A percentile compares a stretch with the other conserved stretches of the same genome.
Conservation (phyloP, 2,888 invertebrate genomes). For the Eristalis pertinax region DNA sequence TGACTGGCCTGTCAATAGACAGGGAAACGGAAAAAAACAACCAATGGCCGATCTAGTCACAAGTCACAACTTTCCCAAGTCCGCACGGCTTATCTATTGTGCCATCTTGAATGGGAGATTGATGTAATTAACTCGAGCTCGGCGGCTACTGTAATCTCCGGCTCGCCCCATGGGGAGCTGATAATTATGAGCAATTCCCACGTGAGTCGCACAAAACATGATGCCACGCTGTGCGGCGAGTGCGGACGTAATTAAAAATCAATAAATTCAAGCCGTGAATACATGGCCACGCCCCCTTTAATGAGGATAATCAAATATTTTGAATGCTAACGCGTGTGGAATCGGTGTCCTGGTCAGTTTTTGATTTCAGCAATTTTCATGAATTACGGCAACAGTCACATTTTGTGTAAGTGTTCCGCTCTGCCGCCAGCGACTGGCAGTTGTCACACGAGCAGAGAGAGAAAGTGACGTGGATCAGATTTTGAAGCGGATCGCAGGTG, state of each 20-base stretch:
- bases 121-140: conserved; percentile 46
- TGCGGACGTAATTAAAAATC: conserved; percentile 62
- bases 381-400: background rate
- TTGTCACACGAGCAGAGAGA: no score
- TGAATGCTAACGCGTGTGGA: background rate
- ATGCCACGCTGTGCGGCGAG: conserved; percentile 36
- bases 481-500: no score
- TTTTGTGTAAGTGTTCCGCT: no score
- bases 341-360: background rate
- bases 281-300: conserved; percentile 52
- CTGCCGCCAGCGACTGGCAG: no score
- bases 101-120: conserved; percentile 21
- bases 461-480: no score
- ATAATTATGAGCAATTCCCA: conserved; percentile 39
- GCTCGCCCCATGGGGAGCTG: conserved; percentile 41
- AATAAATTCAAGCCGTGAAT: conserved; percentile 49
- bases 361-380: background rate
- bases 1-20: conserved; percentile 27
- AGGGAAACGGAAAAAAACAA: background rate
- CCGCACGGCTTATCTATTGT: conserved; percentile 23
- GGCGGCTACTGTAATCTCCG: conserved; percentile 51
- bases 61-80: background rate
- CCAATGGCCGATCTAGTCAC: background rate
- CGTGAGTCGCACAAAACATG: conserved; percentile 26
- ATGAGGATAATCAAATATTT: conserved; percentile 38